Evolutionary conservation across 2,888 invertebrate genomes (phyloP).

Genomic region (Leptura quadrifasciata): DNA sequence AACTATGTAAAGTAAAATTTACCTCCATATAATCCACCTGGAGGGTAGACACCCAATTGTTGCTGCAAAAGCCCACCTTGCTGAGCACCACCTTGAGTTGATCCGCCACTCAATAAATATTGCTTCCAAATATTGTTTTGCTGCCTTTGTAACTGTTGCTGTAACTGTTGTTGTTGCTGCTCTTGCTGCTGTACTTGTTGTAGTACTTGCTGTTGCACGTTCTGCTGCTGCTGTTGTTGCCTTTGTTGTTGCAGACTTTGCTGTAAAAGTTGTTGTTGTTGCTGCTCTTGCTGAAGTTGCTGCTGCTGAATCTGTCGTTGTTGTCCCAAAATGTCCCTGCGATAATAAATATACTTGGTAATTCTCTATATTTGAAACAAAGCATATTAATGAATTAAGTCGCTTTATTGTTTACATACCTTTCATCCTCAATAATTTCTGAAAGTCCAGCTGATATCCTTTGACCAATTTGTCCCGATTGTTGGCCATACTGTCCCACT

Average conservation of each 20-base stretch:
- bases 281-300: not conserved
- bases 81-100: constrained; percentile 15
- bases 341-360: not conserved
- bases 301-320: constrained; percentile 36
- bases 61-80: constrained; percentile 33
- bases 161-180: not conserved
- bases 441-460: constrained; percentile 8
- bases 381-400: not conserved
- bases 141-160: not conserved
- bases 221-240: constrained; percentile 25
- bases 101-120: not conserved
- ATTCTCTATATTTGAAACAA: no score
- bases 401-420: not conserved
- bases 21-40: constrained; percentile 22
- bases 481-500: not conserved
- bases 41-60: constrained; percentile 16
- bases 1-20: not conserved
- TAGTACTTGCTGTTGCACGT: constrained; percentile 34
- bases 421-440: constrained; percentile 33
- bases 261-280: not conserved
- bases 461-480: not conserved
- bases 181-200: constrained; percentile 15
- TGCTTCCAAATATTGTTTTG: not conserved
- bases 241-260: not conserved
- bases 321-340: constrained; percentile 19